Evolutionary conservation across 2,797 vertebrate species (phyloP).

Genomic region (Hypotaenidia philippensis): DNA sequence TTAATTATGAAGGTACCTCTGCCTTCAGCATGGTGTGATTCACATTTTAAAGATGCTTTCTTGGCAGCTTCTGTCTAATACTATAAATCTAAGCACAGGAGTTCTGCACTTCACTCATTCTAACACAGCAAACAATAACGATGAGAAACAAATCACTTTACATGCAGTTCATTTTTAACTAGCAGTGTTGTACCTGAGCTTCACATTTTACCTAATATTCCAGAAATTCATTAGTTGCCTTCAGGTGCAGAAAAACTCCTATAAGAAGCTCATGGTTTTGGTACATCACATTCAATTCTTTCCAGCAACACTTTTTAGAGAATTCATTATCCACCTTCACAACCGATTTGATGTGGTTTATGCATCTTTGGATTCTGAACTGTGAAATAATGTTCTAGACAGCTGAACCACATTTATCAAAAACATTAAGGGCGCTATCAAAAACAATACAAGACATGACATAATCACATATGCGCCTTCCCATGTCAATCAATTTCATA

Average conservation of each 20-base stretch:
- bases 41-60: neutral
- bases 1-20: neutral
- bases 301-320: neutral
- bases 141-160: neutral
- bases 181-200: neutral
- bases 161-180: neutral
- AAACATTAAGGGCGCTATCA: neutral
- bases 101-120: neutral
- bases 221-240: neutral
- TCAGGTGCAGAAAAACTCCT: neutral
- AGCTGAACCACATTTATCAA: conserved; percentile 36
- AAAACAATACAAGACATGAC: conserved; percentile 1
- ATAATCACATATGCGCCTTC: neutral
- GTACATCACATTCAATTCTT: neutral
- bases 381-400: conserved; percentile 5
- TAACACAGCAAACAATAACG: neutral
- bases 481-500: conserved; percentile 27
- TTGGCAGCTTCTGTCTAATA: neutral
- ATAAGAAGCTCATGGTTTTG: neutral
- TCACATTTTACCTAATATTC: neutral
- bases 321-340: neutral
- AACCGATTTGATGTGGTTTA: neutral
- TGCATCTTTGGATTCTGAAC: neutral
- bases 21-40: neutral
- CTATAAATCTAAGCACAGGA: conserved; percentile 22